Evolutionary conservation across 2,797 vertebrate genomes (phyloP), one percentile per base, ranked within the genome.

Genomic region (Neoniphon sammara): DNA sequence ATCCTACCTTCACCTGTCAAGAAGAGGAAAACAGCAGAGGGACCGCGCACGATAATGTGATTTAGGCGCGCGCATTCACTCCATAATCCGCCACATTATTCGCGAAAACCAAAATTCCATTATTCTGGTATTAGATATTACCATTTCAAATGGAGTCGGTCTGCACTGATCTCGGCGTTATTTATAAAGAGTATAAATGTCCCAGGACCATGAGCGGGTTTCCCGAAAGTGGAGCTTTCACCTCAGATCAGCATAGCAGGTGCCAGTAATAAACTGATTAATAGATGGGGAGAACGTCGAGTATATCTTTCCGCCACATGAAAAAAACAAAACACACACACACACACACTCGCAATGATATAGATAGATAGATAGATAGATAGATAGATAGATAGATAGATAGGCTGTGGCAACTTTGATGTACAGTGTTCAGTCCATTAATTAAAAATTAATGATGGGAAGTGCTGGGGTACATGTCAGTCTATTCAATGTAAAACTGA

Each of bases 201-300:
- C 14, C 12, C 18, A 27, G 12, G 4, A 49, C 46, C 36, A 21
- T n/a, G 2, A 8, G 36, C 39, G 9, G 1, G 46, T 21, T 31
- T 14, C 25, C 25, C 25, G 4, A 27, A 27, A 27, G 25, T 15
- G 49, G 3, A 18, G 7, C 52, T 3, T 23, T 7, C 42, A 23
- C 27, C 2, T 49, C 25, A 47, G 15, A 14, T 42, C 11, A 42
- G 14, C 36, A 20, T 30, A 68, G 58, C 86, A 86, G 82, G 68
- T 90, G 88, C 75, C 63, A 39, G 54, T 60, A 66, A 85, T 88
- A 5, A 63, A 70, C 23, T 44, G 5, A 65, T 75, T 54, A 39
- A 54, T 61, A 15, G 21, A 57, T 61, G 18, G 9, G 50, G 17
- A 23, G 21, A 61, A 30, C 14, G 2, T 2, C 25, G 25, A 27